Evolutionary conservation across 1,140 invertebrate genomes (phyloP), one percentile per base, ranked within the genome.

Genomic region (Pristionchus pacificus): DNA sequence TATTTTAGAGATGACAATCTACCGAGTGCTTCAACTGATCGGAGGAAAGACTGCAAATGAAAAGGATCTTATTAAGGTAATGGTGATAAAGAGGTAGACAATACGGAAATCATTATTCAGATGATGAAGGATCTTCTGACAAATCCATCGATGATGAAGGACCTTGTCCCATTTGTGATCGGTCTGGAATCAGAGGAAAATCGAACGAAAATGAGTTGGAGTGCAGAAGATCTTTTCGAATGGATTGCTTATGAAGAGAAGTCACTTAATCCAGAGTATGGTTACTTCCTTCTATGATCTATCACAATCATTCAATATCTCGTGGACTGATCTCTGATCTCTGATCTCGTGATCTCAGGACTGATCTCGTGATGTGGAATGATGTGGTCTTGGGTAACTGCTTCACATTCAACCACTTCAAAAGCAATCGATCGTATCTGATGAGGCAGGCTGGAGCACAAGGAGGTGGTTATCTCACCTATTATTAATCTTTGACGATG

Each of bases 181-280:
- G 80, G 79, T 69, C 77, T 70, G 68, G 79, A 30, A 85, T 87
- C 27, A 88, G 89, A 0, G 93, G 93, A 0, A 94, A 93, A 0
- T 88, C 91, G 71, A 80, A 83, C 74, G 85, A 84, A 76, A 91
- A 95, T 1, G 93, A 96, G 81, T 86, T 95, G 32, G 89, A 55
- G 66, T 58, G 58, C 49, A 3, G 64, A 62, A 2, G 75, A 77
- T 29, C 15, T 77, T 29, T 77, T 77, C 63, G 31, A 57, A 14
- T 75, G 68, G 68, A 69, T 66, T 55, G 28, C 68, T 14, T 77
- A 64, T 64, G 75, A 77, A 31, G 73, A 72, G 38, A 38, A 70
- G 49, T 25, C 59, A 57, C n/a, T 77, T 25, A 66, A 75, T 31
- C 27, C 68, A n/a, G n/a, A n/a, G n/a, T 31, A 6, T 6, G 62